Base-by-base conservation (phyloP, 2,888 invertebrate genomes). In the Eupithecia centaureata region DNA sequence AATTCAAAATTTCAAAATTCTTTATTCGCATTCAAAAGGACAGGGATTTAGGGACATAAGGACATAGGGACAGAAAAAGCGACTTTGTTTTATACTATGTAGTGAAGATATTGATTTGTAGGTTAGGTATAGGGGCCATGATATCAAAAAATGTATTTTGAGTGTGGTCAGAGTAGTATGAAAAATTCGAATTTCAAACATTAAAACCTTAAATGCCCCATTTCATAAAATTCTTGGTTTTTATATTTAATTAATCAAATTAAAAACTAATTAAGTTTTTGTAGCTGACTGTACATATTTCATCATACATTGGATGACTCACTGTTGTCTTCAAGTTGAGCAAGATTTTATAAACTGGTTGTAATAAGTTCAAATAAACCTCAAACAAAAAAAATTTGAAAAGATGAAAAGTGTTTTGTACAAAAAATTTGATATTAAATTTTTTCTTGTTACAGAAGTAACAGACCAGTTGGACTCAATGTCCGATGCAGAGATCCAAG, bases 401-500 rank as follows among this genome's bases (percentile, higher is more conserved):
- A n/a, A n/a, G n/a, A n/a, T n/a, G n/a, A n/a, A n/a, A 47, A 22
- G 22, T 47, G 2, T 22, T 22, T 18, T 22, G 12, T 47, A 42
- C 42, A 13, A 28, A n/a, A 7, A 62, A n/a, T n/a, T n/a, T n/a
- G n/a, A n/a, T n/a, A n/a, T n/a, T n/a, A n/a, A n/a, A n/a, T n/a
- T n/a, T n/a, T 51, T 18, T 33, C 7, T 62, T 47, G 32, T 68
- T 68, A 1, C 68, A 68, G 68, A 62, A 42, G 62, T 25, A 12
- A 30, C 22, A 25, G 95, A 95, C 90, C 91, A 88, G 86, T 94
- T 95, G 71, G 95, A 95, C 85, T 94, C 94, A 87, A 94, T 96
- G 91, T 94, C 95, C 82, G 96, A 96, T 88, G 94, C 95, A 71
- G 96, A 96, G 87, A 90, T 96, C 75, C 95, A 96, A 76, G 94